Percentiles rank a stretch among this genome's conserved stretches.
Evolutionary conservation across 2,797 vertebrate genomes (phyloP).

Genomic region (Acanthis flammea): DNA sequence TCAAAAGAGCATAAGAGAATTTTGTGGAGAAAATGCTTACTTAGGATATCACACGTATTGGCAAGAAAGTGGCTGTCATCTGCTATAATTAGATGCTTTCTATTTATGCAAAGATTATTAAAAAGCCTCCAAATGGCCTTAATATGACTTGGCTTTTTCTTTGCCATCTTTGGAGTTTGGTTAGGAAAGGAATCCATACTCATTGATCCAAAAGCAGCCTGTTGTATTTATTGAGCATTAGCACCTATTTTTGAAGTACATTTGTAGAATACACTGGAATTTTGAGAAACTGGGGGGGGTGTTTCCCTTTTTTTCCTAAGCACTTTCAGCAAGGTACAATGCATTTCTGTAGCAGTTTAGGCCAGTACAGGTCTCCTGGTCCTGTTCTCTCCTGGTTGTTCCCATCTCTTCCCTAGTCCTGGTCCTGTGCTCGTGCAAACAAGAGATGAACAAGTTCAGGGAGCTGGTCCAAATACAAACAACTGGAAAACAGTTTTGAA

Average conservation of each 20-base stretch:
- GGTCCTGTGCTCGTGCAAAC: neutral
- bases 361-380: fast-evolving
- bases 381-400: fast-evolving
- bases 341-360: neutral
- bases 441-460: neutral
- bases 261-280: neutral
- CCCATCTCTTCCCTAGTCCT: fast-evolving
- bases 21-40: neutral
- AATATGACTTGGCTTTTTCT: neutral
- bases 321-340: neutral
- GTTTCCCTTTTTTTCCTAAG: neutral
- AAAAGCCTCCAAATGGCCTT: neutral
- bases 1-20: neutral
- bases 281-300: neutral
- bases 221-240: neutral
- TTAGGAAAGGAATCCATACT: neutral
- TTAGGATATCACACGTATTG: neutral
- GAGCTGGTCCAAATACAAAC: neutral
- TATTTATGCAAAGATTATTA: neutral
- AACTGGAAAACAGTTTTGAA: neutral
- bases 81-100: neutral
- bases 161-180: neutral
- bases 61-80: neutral
- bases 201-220: neutral
- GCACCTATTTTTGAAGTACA: neutral